Evolutionary conservation across 2,797 vertebrate genomes (phyloP).

Genomic region (Phataginus tricuspis): DNA sequence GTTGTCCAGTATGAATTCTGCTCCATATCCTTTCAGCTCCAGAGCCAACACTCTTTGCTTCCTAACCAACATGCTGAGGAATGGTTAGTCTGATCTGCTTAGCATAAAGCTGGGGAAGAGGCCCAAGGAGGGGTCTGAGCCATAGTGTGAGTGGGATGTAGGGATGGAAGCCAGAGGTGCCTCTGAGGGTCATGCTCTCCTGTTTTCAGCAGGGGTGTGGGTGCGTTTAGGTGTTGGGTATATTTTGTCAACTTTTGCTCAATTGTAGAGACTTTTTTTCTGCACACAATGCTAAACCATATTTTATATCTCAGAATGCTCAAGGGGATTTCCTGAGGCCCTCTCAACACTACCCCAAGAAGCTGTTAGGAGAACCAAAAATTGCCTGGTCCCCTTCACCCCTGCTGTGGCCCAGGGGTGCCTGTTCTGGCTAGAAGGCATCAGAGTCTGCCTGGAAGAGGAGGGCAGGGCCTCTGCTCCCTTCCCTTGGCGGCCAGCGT

Average conservation of each 20-base stretch:
- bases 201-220: not conserved
- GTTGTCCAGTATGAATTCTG: not conserved
- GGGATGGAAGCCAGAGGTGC: not conserved
- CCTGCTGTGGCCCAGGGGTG: not conserved
- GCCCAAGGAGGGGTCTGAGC: not conserved
- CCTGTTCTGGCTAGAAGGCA: not conserved
- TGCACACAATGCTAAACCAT: not conserved
- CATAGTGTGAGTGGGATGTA: not conserved
- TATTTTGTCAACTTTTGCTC: not conserved
- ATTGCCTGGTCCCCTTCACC: not conserved
- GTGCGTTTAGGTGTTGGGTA: rapidly evolving
- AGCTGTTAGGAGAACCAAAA: not conserved
- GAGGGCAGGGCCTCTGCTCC: not conserved
- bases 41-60: not conserved
- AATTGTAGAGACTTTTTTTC: not conserved
- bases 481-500: not conserved
- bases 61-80: not conserved
- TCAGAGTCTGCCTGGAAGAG: not conserved
- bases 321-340: not conserved
- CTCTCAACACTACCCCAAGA: not conserved
- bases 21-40: no score
- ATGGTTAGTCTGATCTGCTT: not conserved
- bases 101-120: not conserved
- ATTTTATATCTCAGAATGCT: not conserved
- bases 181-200: rapidly evolving